Base-by-base conservation (phyloP, 2,888 invertebrate genomes). In the Ichneumon xanthorius region DNA sequence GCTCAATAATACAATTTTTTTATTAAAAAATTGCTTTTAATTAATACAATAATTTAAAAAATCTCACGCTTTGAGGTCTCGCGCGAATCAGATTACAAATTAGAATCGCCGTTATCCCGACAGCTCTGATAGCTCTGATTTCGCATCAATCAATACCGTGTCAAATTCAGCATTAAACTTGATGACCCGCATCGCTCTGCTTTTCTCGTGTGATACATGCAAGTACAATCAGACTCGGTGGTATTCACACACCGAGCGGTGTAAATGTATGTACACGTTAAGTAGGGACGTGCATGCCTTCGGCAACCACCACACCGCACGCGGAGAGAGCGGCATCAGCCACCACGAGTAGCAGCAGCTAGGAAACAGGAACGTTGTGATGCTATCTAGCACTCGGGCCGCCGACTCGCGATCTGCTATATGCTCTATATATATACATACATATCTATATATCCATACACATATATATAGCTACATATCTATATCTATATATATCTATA, bases 381-480 rank as follows among this genome's bases (percentile, higher is more conserved):
- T 89, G 82, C 82, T 87, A 88, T 89, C 88, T 88, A 85, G 82
- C 86, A 76, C 80, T 86, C 82, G 73, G 75, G 79, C 79, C 75
- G 40, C 79, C 81, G 79, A 65, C 75, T 86, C 82, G 68, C 82
- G 76, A 79, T 48, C 76, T 84, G 16, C 40, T 55, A 19, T 63
- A 33, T 63, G 53, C 58, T 58, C 53, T 6, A 19, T 16, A 63
- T 26, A 68, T 22, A 26, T 50, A 48, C 48, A 40, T 19, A 26
- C 65, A 0, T 50, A 76, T 33, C 71, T 55, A 0, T 50, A 76
- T 33, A 76, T 55, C 71, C 45, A 16, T 48, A 48, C 45, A 48
- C 45, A 48, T 48, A 16, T 16, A 4, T 11, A 11, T 40, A 40
- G 5, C 9, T 40, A 40, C 1, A 40, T 16, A 45, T 16, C 3